Evolutionary conservation across 2,888 invertebrate genomes (phyloP).

Genomic region (Leucophenga maculata): DNA sequence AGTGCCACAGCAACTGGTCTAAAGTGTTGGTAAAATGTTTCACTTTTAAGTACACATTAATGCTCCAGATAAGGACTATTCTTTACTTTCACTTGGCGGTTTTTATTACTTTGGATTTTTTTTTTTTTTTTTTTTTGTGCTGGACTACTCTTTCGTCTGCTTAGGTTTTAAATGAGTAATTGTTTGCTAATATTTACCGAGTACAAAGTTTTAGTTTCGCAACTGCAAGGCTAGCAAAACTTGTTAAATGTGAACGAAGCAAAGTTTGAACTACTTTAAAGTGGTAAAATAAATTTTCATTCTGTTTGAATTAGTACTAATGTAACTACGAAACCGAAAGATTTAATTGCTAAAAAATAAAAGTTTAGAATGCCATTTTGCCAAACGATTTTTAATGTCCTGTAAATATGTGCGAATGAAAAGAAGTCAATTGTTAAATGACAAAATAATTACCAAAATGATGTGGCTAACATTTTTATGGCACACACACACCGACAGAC

Average conservation of each 20-base stretch:
- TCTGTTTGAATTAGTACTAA: no score
- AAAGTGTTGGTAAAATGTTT: slow-evolving; percentile 27
- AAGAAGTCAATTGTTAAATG: slow-evolving; percentile 55
- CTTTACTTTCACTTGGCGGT: slow-evolving; percentile 4
- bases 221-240: neutral
- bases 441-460: slow-evolving; percentile 56
- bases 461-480: slow-evolving; percentile 48
- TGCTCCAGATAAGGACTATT: neutral
- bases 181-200: slow-evolving; percentile 7
- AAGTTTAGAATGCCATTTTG: no score
- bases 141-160: neutral
- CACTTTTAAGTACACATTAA: slow-evolving; percentile 25
- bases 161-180: slow-evolving; percentile 5
- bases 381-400: no score
- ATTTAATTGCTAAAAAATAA: no score
- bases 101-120: slow-evolving; percentile 1
- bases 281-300: no score
- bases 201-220: neutral
- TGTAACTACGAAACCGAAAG: no score
- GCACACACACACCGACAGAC: slow-evolving; percentile 5
- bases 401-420: slow-evolving; percentile 43
- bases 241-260: no score
- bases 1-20: no score
- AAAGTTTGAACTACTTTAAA: no score
- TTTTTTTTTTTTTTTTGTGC: neutral